Conservation (phyloP, 2,113 vertebrate species). For the Zosterops japonicus region DNA sequence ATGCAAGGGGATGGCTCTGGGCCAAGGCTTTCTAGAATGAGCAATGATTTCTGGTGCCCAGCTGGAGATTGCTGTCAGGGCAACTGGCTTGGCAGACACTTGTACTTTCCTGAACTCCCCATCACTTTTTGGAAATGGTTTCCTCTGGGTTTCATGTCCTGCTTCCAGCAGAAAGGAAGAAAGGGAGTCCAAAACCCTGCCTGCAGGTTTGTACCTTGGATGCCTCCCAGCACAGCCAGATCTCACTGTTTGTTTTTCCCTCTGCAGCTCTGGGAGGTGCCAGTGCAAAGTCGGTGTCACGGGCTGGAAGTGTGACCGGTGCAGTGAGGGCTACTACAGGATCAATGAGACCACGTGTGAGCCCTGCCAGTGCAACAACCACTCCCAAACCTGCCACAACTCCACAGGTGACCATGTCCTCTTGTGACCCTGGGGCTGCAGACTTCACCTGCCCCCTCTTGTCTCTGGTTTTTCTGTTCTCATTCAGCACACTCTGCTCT, state of each 20-base stretch:
- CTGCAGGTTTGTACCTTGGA: not conserved
- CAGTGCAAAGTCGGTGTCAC: slow-evolving; percentile 71
- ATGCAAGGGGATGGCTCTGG: not conserved
- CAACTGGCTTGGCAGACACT: not conserved
- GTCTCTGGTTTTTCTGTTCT: not conserved
- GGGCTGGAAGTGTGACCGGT: slow-evolving; percentile 61
- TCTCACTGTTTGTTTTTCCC: not conserved
- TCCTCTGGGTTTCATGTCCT: not conserved
- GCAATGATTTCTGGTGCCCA: not conserved
- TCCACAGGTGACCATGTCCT: slow-evolving; percentile 63
- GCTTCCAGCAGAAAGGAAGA: not conserved
- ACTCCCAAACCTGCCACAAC: slow-evolving; percentile 65
- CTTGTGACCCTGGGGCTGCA: not conserved
- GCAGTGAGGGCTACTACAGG: slow-evolving; percentile 69
- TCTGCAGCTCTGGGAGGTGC: slow-evolving; percentile 73
- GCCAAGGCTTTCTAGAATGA: not conserved
- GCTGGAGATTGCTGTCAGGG: not conserved
- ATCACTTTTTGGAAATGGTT: not conserved
- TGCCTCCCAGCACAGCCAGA: not conserved
- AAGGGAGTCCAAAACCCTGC: not conserved
- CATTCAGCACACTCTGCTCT: not conserved
- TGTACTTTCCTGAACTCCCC: not conserved
- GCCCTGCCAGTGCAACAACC: slow-evolving; percentile 73
- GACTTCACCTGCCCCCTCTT: not conserved
- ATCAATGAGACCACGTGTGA: slow-evolving; percentile 52